Conservation (phyloP, 2,888 invertebrate genomes). For the Philonicus albiceps region DNA sequence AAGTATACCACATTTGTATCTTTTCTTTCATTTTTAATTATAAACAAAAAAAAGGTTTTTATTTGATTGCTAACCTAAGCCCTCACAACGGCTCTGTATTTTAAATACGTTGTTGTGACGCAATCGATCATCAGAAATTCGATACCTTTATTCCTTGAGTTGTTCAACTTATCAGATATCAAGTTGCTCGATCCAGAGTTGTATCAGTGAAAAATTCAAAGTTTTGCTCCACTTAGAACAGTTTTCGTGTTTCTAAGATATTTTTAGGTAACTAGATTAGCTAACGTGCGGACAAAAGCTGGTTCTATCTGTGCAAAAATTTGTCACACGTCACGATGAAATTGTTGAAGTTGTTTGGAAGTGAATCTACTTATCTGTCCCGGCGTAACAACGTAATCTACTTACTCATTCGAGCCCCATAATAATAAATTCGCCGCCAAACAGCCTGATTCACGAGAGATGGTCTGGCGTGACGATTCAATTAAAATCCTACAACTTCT, state of each 20-base stretch:
- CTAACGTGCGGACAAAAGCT: not conserved
- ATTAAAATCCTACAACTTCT: not conserved
- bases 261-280: not conserved
- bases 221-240: not conserved
- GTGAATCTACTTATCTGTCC: not conserved
- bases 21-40: no score
- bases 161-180: not conserved
- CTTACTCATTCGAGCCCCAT: not conserved
- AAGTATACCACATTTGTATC: no score
- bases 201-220: not conserved
- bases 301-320: not conserved
- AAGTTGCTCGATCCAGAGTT: not conserved
- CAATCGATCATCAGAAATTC: not conserved
- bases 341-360: not conserved
- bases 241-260: not conserved
- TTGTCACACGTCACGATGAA: not conserved
- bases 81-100: not conserved
- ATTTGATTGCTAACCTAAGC: no score
- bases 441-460: not conserved
- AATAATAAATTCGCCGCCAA: not conserved
- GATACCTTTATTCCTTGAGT: not conserved
- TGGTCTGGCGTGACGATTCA: slow-evolving; percentile 14
- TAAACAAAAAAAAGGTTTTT: no score
- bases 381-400: not conserved
- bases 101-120: not conserved